These are phyloP conservation scores for Rhynchonycteris naso DNA, from an alignment of 2,797 vertebrate species.

Conservation along the genomic window DNA sequence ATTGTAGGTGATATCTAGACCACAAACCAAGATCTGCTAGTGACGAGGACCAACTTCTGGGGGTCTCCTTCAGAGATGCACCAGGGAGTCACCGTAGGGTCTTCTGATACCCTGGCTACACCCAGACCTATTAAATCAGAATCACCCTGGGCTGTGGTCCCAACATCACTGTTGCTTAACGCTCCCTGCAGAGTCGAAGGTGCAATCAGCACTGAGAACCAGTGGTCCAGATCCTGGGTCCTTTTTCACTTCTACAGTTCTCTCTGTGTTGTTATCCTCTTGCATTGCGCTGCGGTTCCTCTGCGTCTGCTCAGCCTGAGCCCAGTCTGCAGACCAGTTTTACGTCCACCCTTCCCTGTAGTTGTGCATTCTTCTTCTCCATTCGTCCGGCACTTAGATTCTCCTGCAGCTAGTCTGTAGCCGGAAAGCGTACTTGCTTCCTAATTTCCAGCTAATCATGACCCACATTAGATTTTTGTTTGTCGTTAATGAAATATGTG, in stretches of 20 bases:
- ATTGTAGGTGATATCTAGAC: background rate
- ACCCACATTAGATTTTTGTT: background rate
- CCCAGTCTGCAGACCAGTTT: background rate
- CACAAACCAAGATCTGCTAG: background rate
- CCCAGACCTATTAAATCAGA: background rate
- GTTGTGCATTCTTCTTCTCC: background rate
- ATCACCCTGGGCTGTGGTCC: too few species aligned
- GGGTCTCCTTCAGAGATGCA: background rate
- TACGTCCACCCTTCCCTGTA: background rate
- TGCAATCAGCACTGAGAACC: background rate
- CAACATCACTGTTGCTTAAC: background rate
- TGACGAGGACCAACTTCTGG: background rate
- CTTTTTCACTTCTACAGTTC: background rate
- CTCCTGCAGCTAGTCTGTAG: constrained; percentile 1
- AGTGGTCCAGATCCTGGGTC: background rate
- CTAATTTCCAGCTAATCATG: constrained; percentile 25
- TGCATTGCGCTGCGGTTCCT: background rate
- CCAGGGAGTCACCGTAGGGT: background rate
- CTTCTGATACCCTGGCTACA: background rate
- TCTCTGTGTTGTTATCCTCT: background rate
- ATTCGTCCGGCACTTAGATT: background rate
- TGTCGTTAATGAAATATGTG: background rate
- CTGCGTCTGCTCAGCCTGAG: background rate
- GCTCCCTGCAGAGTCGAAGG: background rate
- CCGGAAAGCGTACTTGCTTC: background rate